A percentile compares a stretch with the other conserved stretches of the same genome.
phyloP scores from a whole-genome alignment of 2,113 vertebrate genomes.

The Gallinago paraguaiae region DNA sequence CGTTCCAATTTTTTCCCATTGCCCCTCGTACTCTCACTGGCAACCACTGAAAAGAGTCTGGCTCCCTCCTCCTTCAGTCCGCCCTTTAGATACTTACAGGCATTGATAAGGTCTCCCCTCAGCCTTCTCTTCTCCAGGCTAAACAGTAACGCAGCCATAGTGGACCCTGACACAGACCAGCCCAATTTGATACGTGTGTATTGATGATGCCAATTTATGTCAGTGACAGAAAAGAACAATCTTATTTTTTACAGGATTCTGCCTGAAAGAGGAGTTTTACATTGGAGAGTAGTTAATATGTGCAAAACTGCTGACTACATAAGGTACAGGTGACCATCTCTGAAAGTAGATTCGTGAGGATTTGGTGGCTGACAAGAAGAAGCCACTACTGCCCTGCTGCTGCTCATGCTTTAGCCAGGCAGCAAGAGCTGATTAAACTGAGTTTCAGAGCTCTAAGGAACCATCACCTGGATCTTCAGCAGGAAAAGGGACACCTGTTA shows the following conservation, averaged over 20 bases:
- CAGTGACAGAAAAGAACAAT: not conserved
- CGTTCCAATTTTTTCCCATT: too few species aligned
- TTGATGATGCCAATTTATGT: not conserved
- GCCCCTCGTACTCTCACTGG: too few species aligned
- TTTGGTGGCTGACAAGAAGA: not conserved
- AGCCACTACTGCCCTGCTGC: not conserved
- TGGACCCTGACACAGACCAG: not conserved
- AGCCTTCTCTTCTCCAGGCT: too few species aligned
- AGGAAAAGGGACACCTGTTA: not conserved
- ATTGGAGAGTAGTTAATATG: rapidly evolving
- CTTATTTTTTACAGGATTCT: not conserved
- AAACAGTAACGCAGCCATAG: not conserved
- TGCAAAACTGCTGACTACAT: not conserved
- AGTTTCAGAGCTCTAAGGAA: not conserved
- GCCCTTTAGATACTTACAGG: too few species aligned
- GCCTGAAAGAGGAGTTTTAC: not conserved
- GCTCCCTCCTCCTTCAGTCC: too few species aligned
- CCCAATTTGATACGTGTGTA: not conserved
- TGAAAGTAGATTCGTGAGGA: not conserved
- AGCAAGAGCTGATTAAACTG: not conserved
- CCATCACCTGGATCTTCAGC: rapidly evolving
- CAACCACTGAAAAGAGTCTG: too few species aligned
- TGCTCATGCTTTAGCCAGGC: not conserved
- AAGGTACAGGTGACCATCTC: not conserved
- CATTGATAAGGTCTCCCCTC: too few species aligned